These are phyloP conservation scores for Melanotaenia parkinsoni DNA, from an alignment of 2,797 vertebrate genomes.

Conservation along the genomic window DNA sequence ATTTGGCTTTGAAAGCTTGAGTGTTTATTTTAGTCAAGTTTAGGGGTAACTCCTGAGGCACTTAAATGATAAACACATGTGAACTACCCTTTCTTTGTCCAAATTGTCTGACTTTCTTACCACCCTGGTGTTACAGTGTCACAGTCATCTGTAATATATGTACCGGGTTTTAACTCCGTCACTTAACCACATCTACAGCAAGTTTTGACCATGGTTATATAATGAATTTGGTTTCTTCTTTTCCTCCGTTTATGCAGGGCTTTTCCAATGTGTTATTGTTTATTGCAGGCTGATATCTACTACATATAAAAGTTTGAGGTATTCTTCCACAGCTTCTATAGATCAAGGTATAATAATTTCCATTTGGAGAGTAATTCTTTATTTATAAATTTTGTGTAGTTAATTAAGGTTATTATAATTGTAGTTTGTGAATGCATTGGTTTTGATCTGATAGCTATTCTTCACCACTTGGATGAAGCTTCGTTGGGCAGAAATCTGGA, in stretches of 20 bases:
- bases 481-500: neutral
- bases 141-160: constrained; percentile 61
- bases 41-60: constrained; percentile 58
- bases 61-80: constrained; percentile 73
- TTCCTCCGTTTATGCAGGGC: neutral
- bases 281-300: neutral
- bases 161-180: constrained; percentile 46
- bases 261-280: neutral
- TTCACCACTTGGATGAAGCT: neutral
- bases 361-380: neutral
- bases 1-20: constrained; percentile 72
- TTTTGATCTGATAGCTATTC: neutral
- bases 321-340: neutral
- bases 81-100: constrained; percentile 48
- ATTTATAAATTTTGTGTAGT: neutral
- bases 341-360: neutral
- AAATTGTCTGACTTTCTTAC: constrained; percentile 42
- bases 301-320: neutral
- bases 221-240: neutral
- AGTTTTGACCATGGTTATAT: constrained; percentile 6
- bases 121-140: constrained; percentile 52
- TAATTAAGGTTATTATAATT: neutral
- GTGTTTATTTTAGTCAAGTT: constrained; percentile 68
- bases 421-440: neutral
- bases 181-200: constrained; percentile 23